Base-by-base conservation (phyloP, 2,113 vertebrate genomes). In the Dasyurus viverrinus region DNA sequence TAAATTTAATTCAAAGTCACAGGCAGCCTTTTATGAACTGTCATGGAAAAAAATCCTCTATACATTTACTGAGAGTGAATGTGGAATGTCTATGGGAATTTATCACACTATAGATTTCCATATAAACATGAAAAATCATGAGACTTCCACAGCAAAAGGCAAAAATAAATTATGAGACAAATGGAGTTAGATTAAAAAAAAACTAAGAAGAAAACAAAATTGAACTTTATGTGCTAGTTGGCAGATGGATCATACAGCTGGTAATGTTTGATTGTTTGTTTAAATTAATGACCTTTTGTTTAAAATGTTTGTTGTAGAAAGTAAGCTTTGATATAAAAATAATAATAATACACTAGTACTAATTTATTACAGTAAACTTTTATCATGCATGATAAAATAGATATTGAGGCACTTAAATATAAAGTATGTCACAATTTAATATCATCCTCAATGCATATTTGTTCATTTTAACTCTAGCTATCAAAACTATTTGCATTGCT, bases 1-100 rank as follows among this genome's bases (percentile, higher is more conserved):
- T 8, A 92, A 53, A 90, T 95, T 95, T 76, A 93, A 91, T 96
- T 96, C 55, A 92, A 96, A 97, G 57, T 50, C 54, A 95, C 1
- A 0, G 8, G 53, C 16, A 1, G 10, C 24, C 11, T 36, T 94
- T 94, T 93, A 10, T 55, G 92, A 96, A 53, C 93, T 93, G 0
- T 96, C 4, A 93, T 10, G 27, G 2, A 54, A 47, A 93, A 48
- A 93, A 27, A 27, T 52, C 48, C 1, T 96, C 57, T 54, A 0
- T 42, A 52, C 6, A 8, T 19, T 94, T 5, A 54, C 90, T 94
- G 90, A 90, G 26, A 54, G 53, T 95, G 54, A 50, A 0, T 93
- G 0, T 68, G 68, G 30, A 11, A 0, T 94, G 0, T 91, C 84
- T 91, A 1, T 0, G 0, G 11, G 0, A 57, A 93, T 46, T 95